Conservation (phyloP, 2,797 vertebrate genomes). For the Gadopsis marmoratus region DNA sequence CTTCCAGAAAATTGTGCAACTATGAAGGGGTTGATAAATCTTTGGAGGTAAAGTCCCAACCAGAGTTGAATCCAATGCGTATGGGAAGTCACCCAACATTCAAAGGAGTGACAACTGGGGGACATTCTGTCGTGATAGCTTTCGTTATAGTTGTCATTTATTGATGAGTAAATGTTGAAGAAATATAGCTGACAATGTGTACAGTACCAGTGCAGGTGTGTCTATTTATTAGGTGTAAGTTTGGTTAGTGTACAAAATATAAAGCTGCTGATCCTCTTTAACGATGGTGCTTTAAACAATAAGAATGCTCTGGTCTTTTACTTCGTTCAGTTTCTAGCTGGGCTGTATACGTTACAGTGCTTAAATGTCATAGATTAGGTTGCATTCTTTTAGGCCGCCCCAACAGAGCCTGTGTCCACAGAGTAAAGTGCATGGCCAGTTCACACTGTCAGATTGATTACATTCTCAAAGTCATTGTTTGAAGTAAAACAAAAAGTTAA, state of each 20-base stretch:
- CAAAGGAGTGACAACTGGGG: constrained; percentile 12
- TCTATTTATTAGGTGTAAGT: not conserved
- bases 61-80: not conserved
- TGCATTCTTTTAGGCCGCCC: not conserved
- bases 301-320: not conserved
- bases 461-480: not conserved
- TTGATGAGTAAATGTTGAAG: not conserved
- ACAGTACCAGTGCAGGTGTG: not conserved
- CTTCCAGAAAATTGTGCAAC: constrained; percentile 26
- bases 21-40: not conserved
- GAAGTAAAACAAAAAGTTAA: not conserved
- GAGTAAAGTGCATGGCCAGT: not conserved
- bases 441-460: not conserved
- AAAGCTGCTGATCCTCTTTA: not conserved
- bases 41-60: constrained; percentile 52
- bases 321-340: not conserved
- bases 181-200: not conserved
- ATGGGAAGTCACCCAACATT: constrained; percentile 50
- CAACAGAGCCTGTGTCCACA: not conserved
- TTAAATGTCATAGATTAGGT: not conserved
- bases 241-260: not conserved
- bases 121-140: not conserved
- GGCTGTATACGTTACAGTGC: not conserved
- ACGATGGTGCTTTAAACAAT: not conserved
- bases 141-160: not conserved